Conservation (phyloP, 1,140 invertebrate genomes). For the Zeugodacus cucurbitae region DNA sequence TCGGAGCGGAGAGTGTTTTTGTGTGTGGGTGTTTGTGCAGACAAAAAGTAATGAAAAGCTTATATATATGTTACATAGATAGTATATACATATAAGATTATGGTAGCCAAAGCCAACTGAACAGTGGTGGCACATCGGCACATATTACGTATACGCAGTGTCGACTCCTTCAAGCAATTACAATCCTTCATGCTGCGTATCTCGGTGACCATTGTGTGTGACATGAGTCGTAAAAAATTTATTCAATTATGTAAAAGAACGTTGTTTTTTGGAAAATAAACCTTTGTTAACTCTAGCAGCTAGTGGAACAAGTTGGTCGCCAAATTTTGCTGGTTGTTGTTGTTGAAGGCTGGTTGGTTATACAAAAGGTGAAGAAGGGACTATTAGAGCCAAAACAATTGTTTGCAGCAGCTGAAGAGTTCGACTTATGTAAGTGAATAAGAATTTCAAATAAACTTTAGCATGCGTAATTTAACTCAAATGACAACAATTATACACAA, state of each 20-base stretch:
- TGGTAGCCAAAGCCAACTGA: not conserved
- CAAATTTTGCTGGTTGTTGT: not conserved
- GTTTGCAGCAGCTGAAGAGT: not conserved
- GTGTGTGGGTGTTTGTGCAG: not conserved
- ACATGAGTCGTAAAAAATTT: conserved; percentile 1
- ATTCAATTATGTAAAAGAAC: conserved; percentile 4
- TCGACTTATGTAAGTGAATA: conserved; percentile 8
- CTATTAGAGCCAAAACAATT: not conserved
- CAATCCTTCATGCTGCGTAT: not conserved
- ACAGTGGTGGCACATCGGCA: not conserved
- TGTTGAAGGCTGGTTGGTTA: not conserved
- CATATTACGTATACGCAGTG: not conserved
- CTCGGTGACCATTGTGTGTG: not conserved
- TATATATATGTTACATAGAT: not conserved
- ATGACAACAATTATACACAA: not conserved
- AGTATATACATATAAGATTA: not conserved
- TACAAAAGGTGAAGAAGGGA: not conserved
- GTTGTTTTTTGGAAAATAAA: not conserved
- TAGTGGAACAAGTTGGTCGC: not conserved
- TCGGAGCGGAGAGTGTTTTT: too few relatives aligned
- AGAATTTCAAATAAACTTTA: conserved; percentile 26
- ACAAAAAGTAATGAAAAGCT: not conserved
- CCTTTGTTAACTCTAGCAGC: not conserved
- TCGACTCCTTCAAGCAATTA: not conserved
- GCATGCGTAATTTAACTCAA: conserved; percentile 19